Percentiles rank a stretch among this genome's conserved stretches.
Evolutionary conservation across 2,797 vertebrate species (phyloP).

Genomic region (Parauchenoglanis punctatus): DNA sequence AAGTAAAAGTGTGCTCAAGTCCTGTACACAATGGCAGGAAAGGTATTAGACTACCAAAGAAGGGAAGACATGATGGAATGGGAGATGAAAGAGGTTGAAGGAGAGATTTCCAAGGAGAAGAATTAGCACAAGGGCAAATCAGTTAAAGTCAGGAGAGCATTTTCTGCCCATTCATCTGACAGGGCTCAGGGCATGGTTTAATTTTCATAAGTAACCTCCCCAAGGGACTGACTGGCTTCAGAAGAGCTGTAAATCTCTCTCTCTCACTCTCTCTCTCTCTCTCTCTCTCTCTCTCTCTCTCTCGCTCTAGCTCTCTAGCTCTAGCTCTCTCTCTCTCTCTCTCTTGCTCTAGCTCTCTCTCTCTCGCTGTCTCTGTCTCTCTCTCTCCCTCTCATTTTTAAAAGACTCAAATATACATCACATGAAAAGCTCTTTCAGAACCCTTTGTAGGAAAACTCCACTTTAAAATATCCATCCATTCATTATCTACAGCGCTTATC

Average conservation of each 20-base stretch:
- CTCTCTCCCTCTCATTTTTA: too few species aligned
- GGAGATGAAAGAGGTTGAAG: background rate
- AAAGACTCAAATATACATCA: too few species aligned
- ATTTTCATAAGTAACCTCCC: conserved; percentile 47
- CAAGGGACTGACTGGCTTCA: conserved; percentile 50
- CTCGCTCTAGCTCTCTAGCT: too few species aligned
- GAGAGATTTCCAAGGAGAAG: background rate
- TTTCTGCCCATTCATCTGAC: background rate
- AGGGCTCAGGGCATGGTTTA: background rate
- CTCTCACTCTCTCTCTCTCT: too few species aligned
- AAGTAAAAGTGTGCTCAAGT: background rate
- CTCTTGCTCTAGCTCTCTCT: too few species aligned
- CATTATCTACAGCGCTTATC: too few species aligned
- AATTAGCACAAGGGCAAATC: background rate
- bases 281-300: too few species aligned
- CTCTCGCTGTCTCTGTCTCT: too few species aligned
- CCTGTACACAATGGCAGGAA: background rate
- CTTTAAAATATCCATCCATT: too few species aligned
- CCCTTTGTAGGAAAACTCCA: too few species aligned
- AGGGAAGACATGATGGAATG: background rate
- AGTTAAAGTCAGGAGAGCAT: background rate
- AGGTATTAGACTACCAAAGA: background rate
- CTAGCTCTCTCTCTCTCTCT: too few species aligned
- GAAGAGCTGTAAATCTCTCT: conserved; percentile 58
- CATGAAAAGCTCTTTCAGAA: too few species aligned